These are phyloP conservation scores for Trachelus stipa DNA, from an alignment of 2,888 invertebrate genomes.

Conservation along the genomic window DNA sequence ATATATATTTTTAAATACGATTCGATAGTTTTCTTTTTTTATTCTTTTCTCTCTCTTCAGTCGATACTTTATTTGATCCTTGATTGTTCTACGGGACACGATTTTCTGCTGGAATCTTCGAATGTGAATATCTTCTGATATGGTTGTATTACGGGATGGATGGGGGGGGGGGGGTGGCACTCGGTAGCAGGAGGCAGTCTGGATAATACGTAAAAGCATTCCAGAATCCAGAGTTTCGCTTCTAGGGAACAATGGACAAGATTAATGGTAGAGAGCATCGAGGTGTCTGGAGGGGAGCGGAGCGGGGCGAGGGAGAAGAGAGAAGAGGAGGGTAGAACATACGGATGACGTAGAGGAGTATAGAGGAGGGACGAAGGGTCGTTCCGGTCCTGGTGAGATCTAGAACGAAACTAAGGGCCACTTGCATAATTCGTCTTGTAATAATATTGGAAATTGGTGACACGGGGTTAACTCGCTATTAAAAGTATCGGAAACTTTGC, in stretches of 20 bases:
- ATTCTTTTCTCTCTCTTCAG: not conserved
- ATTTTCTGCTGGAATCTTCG: slow-evolving; percentile 1
- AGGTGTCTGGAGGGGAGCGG: slow-evolving; percentile 29
- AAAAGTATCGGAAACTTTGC: slow-evolving; percentile 4
- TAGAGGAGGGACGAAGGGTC: not conserved
- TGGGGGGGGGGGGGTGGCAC: not conserved
- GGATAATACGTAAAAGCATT: slow-evolving; percentile 44
- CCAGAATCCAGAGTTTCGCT: slow-evolving; percentile 37
- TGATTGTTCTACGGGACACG: not conserved
- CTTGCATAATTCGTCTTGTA: slow-evolving; percentile 45
- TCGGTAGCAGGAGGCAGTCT: slow-evolving; percentile 20
- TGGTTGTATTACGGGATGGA: slow-evolving; percentile 3
- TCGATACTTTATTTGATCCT: not conserved
- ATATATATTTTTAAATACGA: not conserved
- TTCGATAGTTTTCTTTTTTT: not conserved
- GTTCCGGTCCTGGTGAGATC: slow-evolving; percentile 2
- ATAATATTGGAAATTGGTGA: slow-evolving; percentile 32
- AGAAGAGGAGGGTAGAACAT: not conserved
- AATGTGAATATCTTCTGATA: slow-evolving; percentile 34
- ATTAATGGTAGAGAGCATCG: slow-evolving; percentile 46
- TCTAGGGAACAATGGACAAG: slow-evolving; percentile 49
- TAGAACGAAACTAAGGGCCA: not conserved
- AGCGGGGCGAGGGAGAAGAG: not conserved
- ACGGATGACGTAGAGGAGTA: not conserved
- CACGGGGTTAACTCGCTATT: slow-evolving; percentile 35